Percentiles rank a stretch among this genome's conserved stretches.
These are phyloP conservation scores for Drosophila sp. DNA, from an alignment of 1,140 invertebrate species.

Conservation along the genomic window DNA sequence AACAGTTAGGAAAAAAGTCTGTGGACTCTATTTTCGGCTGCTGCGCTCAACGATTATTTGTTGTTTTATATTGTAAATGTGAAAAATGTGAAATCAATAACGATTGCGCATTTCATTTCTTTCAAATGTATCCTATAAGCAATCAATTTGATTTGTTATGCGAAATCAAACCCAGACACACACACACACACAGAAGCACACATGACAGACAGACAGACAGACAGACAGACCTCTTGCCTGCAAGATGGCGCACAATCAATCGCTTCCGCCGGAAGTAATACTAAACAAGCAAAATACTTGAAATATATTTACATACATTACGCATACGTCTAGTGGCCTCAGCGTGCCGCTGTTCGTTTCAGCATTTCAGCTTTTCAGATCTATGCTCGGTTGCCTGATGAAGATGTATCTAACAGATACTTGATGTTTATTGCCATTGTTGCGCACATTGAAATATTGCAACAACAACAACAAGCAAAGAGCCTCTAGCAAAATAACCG, in stretches of 20 bases:
- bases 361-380: constrained; percentile 13
- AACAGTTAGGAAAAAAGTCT: background rate
- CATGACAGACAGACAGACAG: constrained; percentile 12
- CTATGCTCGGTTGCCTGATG: constrained; percentile 57
- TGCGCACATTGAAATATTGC: constrained; percentile 69
- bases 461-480: constrained; percentile 21
- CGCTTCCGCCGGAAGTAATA: constrained; percentile 80
- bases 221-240: constrained; percentile 30
- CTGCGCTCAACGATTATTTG: constrained; percentile 8
- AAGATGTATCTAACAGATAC: constrained; percentile 83
- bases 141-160: constrained; percentile 82
- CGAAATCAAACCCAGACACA: constrained; percentile 52
- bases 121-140: constrained; percentile 70
- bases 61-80: constrained; percentile 45
- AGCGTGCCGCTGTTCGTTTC: constrained; percentile 14
- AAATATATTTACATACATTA: constrained; percentile 83
- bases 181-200: constrained; percentile 23
- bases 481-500: background rate
- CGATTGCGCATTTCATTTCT: constrained; percentile 75
- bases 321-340: constrained; percentile 73
- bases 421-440: constrained; percentile 79
- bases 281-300: constrained; percentile 79
- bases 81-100: constrained; percentile 77
- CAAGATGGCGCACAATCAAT: constrained; percentile 73
- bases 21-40: constrained; percentile 2